A percentile compares a stretch with the other conserved stretches of the same genome.
Conservation (phyloP, 2,113 vertebrate genomes). For the Alethe castanea region DNA sequence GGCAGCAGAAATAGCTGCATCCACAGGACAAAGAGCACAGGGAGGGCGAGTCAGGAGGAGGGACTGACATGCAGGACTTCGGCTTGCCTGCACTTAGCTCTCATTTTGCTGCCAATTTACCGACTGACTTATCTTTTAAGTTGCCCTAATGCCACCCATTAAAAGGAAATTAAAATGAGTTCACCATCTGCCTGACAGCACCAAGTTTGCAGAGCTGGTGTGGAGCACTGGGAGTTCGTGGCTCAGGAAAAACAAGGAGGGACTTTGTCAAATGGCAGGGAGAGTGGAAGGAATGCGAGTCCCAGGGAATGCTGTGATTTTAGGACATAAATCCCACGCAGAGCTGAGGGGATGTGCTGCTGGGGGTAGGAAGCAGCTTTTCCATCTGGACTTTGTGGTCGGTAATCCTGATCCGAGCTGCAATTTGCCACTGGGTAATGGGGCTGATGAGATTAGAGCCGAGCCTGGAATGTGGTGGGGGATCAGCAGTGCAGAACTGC, state of each 20-base stretch:
- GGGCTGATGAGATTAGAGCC: constrained; percentile 48
- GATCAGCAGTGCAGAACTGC: neutral
- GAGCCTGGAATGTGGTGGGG: neutral
- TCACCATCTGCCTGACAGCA: neutral
- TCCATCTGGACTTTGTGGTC: neutral
- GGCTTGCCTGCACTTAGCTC: neutral
- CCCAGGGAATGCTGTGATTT: neutral
- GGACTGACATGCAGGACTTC: neutral
- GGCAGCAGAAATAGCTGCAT: neutral
- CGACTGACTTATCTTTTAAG: neutral
- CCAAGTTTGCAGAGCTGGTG: neutral
- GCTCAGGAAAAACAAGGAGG: neutral
- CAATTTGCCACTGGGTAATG: neutral
- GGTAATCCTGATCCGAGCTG: constrained; percentile 6
- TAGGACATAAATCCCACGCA: accelerated
- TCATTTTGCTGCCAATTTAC: neutral
- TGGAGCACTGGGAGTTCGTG: accelerated
- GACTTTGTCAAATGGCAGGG: neutral
- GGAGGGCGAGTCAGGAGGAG: neutral
- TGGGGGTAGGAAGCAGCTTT: neutral
- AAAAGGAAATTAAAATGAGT: neutral
- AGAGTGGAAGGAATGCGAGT: neutral
- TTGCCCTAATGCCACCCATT: neutral
- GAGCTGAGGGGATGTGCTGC: neutral
- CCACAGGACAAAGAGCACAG: neutral